These are phyloP conservation scores for Mystacides longicornis DNA, from an alignment of 2,888 invertebrate species.

Conservation along the genomic window DNA sequence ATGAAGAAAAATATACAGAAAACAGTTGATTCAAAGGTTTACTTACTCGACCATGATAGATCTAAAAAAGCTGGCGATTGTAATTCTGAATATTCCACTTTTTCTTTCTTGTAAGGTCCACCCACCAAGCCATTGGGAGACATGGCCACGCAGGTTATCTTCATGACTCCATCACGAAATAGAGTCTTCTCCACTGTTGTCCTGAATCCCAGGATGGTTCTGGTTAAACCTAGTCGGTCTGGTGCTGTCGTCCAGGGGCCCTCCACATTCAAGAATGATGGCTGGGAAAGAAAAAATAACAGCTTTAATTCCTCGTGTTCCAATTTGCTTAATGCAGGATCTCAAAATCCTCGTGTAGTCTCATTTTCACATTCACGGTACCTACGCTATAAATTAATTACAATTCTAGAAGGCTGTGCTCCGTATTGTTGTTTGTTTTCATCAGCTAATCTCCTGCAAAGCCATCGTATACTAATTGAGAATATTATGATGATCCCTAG, in stretches of 20 bases:
- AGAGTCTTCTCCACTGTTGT: background rate
- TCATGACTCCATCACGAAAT: constrained; percentile 2
- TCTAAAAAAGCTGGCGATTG: constrained; percentile 4
- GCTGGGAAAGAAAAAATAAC: constrained; percentile 1
- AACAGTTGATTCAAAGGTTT: no score
- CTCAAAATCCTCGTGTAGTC: no score
- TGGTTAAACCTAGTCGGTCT: constrained; percentile 1
- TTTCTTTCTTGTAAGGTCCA: background rate
- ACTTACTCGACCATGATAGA: background rate
- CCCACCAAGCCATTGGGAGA: background rate
- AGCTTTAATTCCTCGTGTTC: no score
- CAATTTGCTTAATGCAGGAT: no score
- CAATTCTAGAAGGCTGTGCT: no score
- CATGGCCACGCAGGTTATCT: background rate
- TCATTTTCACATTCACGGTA: no score
- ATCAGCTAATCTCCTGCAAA: no score
- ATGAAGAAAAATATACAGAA: no score
- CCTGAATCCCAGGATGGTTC: constrained; percentile 1
- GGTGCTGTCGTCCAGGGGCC: constrained; percentile 5
- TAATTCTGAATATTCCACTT: background rate
- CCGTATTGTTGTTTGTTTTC: no score
- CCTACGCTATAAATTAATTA: no score
- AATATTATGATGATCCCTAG: no score
- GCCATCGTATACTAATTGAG: no score
- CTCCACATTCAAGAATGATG: constrained; percentile 7